Evolutionary conservation across 2,888 invertebrate species (phyloP).

Genomic region (Amphipoea oculea): DNA sequence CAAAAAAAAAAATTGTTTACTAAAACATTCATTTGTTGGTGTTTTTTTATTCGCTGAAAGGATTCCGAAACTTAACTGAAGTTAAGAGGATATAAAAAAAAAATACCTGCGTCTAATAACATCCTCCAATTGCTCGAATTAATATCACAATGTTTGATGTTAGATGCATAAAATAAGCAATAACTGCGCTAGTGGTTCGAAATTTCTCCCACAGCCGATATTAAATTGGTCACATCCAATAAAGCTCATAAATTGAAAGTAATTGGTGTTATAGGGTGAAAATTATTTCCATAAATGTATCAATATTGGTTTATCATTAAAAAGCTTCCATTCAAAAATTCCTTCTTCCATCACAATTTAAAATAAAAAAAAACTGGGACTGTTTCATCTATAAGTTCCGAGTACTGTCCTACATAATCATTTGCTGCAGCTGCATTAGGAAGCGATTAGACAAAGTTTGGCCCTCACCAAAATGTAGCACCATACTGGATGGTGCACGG

Average conservation of each 20-base stretch:
- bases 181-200: not conserved
- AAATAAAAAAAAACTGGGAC: not conserved
- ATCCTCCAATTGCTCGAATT: not conserved
- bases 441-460: not conserved
- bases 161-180: not conserved
- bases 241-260: slow-evolving; percentile 31
- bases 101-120: not conserved
- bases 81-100: not conserved
- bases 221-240: slow-evolving; percentile 44
- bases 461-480: not conserved
- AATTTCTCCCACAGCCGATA: slow-evolving; percentile 13
- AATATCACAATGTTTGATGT: not conserved
- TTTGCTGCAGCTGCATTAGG: not conserved
- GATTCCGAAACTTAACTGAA: not conserved
- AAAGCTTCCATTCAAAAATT: not conserved
- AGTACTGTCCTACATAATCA: not conserved
- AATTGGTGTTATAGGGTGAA: slow-evolving; percentile 17
- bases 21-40: not conserved
- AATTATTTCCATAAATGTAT: slow-evolving; percentile 2
- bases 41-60: not conserved
- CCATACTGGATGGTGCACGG: not conserved
- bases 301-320: slow-evolving; percentile 9
- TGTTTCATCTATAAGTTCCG: not conserved
- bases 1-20: not conserved
- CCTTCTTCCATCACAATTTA: not conserved